phyloP scores from a whole-genome alignment of 30 jellyfish, hydroid and myxozoan species.

The Hydra vulgaris region DNA sequence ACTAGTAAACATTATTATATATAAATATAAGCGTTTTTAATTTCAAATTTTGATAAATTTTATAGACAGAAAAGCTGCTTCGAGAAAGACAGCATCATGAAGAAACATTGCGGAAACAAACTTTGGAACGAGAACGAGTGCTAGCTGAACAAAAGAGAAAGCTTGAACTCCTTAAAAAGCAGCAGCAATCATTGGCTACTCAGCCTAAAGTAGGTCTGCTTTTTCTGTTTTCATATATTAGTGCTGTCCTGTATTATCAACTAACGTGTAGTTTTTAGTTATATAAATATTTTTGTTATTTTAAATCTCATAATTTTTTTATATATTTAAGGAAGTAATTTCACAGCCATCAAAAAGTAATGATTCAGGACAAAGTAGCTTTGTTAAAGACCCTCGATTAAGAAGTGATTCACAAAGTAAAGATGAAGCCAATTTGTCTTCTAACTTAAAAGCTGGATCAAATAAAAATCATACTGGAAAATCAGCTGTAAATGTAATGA shows the following conservation, averaged over 20 bases:
- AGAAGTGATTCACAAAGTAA: not conserved
- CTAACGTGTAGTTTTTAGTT: no score
- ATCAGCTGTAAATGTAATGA: constrained; percentile 11
- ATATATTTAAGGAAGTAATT: not conserved
- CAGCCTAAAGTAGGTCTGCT: not conserved
- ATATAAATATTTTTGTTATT: no score
- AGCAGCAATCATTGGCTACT: constrained; percentile 11
- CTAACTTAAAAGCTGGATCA: not conserved
- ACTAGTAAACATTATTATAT: no score
- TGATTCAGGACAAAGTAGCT: not conserved
- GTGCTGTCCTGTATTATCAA: no score
- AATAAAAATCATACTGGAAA: not conserved
- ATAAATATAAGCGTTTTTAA: no score
- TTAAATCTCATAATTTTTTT: no score
- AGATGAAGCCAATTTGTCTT: not conserved
- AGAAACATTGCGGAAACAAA: constrained; percentile 26
- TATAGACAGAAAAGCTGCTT: constrained; percentile 6
- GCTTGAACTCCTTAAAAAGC: constrained; percentile 16
- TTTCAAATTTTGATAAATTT: no score
- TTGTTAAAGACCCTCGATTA: constrained; percentile 1
- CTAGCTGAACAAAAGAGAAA: constrained; percentile 44
- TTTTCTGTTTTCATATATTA: not conserved
- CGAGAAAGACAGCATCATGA: constrained; percentile 38
- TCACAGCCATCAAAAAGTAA: not conserved
- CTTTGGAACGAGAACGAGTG: constrained; percentile 40